Evolutionary conservation across 2,113 vertebrate genomes (phyloP), one percentile per base, ranked within the genome.

Genomic region (Centrocercus urophasianus): DNA sequence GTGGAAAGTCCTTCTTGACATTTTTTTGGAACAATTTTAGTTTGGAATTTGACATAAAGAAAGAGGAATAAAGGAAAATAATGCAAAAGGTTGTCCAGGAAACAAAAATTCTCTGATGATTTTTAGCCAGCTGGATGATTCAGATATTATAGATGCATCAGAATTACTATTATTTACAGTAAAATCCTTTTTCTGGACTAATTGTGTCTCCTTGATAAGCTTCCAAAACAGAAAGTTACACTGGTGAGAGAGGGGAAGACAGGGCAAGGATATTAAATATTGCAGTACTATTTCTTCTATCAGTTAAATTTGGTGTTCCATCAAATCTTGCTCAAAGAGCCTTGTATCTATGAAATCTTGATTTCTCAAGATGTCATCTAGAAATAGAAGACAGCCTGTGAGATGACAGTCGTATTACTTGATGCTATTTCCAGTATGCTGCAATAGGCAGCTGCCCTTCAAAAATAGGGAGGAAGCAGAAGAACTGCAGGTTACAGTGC

Each of bases 341-440:
- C 5, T 50, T 13, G 10, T 32, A 21, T 1, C 1, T 54, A 30
- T 70, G 40, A 83, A 74, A 63, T 70, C 7, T 73, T 57, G 28
- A 38, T 80, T 72, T 71, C 8, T 82, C 50, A 42, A 47, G 36
- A 43, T 27, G 28, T 24, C 15, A 22, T 8, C 16, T 71, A 25
- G n/a, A 56, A 82, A 50, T 17, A 50, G 34, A 67, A 45, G 27
- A 10, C 27, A 36, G 10, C 24, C 9, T 13, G 19, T 14, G 18
- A 5, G 72, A 40, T 11, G 10, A 5, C 7, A 7, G 20, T 7
- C 74, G 4, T 40, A 4, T 64, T 90, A 8, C 16, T n/a, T 72
- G 11, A 0, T 24, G n/a, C 1, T 0, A 3, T n/a, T 87, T 67
- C 59, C 57, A 40, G 5, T 19, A 5, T 45, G 52, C 57, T 78